These are phyloP conservation scores for Chironex yamaguchii DNA, from an alignment of 30 jellyfish, hydroid and myxozoan genomes.

Conservation along the genomic window DNA sequence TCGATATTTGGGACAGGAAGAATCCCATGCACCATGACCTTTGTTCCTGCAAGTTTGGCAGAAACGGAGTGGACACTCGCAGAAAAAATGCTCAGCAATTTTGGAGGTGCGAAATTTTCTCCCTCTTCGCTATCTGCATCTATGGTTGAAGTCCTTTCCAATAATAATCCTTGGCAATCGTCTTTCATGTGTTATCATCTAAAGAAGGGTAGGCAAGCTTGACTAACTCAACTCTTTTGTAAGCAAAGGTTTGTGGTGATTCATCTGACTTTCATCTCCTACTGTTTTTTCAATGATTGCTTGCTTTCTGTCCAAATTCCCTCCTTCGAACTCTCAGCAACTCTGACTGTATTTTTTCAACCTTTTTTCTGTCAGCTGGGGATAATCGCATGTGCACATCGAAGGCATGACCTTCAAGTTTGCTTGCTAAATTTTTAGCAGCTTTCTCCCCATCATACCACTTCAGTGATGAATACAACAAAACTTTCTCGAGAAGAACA, in stretches of 20 bases:
- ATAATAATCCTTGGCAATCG: slow-evolving; percentile 5
- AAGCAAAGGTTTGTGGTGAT: slow-evolving; percentile 33
- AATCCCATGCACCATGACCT: slow-evolving; percentile 55
- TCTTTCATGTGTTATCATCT: slow-evolving; percentile 1
- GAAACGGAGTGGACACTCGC: slow-evolving; percentile 56
- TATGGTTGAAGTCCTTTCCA: slow-evolving; percentile 3
- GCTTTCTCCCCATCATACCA: slow-evolving; percentile 23
- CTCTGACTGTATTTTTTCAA: not conserved
- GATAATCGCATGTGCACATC: slow-evolving; percentile 24
- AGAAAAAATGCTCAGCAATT: slow-evolving; percentile 44
- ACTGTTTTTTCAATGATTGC: not conserved
- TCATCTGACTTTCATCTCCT: slow-evolving; percentile 13
- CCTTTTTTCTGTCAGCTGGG: slow-evolving; percentile 1
- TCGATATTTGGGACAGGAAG: slow-evolving; percentile 42
- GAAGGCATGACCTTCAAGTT: slow-evolving; percentile 7
- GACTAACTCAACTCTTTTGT: slow-evolving; percentile 3
- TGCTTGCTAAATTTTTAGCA: slow-evolving; percentile 14
- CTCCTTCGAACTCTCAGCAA: slow-evolving; percentile 11
- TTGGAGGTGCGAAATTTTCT: slow-evolving; percentile 24
- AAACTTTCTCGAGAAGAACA: slow-evolving; percentile 3
- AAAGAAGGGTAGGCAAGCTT: slow-evolving; percentile 44
- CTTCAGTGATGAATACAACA: not conserved
- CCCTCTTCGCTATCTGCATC: slow-evolving; percentile 8
- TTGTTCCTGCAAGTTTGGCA: slow-evolving; percentile 49
- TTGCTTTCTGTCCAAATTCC: not conserved